These are phyloP conservation scores for Chrysomallon squamiferum DNA, from an alignment of 1,140 invertebrate species.

Conservation along the genomic window DNA sequence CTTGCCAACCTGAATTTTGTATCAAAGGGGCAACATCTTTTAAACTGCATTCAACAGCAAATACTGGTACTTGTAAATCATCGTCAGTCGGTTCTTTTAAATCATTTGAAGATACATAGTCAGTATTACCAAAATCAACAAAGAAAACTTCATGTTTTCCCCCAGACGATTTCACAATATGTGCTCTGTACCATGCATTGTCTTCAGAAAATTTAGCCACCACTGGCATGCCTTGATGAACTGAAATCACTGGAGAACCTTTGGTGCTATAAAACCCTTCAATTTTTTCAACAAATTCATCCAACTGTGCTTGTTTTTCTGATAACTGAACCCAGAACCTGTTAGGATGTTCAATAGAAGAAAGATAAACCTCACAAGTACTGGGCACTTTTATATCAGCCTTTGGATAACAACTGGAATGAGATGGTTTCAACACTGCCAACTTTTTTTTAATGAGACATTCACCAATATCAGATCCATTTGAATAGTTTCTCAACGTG, in stretches of 20 bases:
- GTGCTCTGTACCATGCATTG: conserved; percentile 78
- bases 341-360: conserved; percentile 32
- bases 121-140: conserved; percentile 72
- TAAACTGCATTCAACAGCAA: conserved; percentile 44
- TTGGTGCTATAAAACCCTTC: conserved; percentile 21
- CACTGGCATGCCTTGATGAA: conserved; percentile 66
- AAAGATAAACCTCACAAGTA: conserved; percentile 27
- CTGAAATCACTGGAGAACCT: conserved; percentile 5
- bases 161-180: conserved; percentile 68
- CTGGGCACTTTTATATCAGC: conserved; percentile 4
- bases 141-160: conserved; percentile 76
- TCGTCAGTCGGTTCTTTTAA: conserved; percentile 31
- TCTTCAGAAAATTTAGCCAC: conserved; percentile 76
- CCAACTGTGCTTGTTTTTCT: conserved; percentile 46
- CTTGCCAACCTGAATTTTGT: conserved; percentile 37
- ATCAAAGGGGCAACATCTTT: conserved; percentile 37
- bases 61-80: conserved; percentile 14
- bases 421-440: not conserved
- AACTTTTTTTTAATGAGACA: conserved; percentile 16
- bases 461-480: conserved; percentile 39
- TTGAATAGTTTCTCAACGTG: conserved; percentile 27
- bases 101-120: conserved; percentile 27
- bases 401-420: conserved; percentile 20
- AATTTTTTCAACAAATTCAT: conserved; percentile 60
- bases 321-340: conserved; percentile 51